Evolutionary conservation across 1,140 invertebrate species (phyloP).

Genomic region (Carposina sasakii): DNA sequence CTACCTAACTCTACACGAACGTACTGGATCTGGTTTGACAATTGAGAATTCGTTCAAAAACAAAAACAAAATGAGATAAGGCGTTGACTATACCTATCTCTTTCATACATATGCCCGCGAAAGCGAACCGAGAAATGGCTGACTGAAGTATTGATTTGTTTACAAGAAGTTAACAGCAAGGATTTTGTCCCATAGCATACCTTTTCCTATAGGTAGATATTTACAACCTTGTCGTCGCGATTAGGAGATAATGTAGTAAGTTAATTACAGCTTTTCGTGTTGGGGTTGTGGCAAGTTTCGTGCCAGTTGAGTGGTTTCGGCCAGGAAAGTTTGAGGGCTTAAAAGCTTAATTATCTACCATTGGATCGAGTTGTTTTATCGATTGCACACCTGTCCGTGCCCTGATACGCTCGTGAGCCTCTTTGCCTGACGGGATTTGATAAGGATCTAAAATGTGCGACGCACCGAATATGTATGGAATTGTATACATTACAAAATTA

Average conservation of each 20-base stretch:
- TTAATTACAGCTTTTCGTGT: conserved; percentile 65
- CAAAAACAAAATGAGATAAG: too few species aligned
- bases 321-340: conserved; percentile 45
- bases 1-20: too few species aligned
- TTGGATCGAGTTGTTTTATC: conserved; percentile 55
- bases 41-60: too few species aligned
- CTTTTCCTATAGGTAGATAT: conserved; percentile 43
- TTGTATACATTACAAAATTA: conserved; percentile 31
- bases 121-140: too few species aligned
- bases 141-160: conserved; percentile 69
- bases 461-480: conserved; percentile 36
- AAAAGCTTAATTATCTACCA: conserved; percentile 51
- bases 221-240: conserved; percentile 61
- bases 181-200: conserved; percentile 18
- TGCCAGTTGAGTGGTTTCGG: conserved; percentile 44
- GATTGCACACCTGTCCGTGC: conserved; percentile 50
- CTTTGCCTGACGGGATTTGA: conserved; percentile 33
- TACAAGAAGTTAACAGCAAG: conserved; percentile 44
- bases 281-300: conserved; percentile 54
- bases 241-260: conserved; percentile 56
- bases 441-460: conserved; percentile 54
- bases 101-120: conserved; percentile 41
- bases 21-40: too few species aligned
- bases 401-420: conserved; percentile 28
- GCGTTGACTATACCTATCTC: conserved; percentile 22